These are phyloP conservation scores for Bombus breviceps DNA, from an alignment of 1,140 invertebrate genomes.

Conservation along the genomic window DNA sequence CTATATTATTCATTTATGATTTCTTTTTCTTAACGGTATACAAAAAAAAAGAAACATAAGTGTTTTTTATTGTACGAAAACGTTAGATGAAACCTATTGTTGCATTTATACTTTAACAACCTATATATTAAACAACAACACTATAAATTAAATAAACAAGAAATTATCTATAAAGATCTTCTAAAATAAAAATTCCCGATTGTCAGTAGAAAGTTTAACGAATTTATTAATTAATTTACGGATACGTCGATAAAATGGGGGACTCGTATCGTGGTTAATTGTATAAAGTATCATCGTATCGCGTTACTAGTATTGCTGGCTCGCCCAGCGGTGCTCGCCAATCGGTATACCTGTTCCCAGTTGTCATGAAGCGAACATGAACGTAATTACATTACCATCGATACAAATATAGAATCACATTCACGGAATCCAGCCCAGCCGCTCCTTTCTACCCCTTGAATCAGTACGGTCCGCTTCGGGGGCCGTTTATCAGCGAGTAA, in stretches of 20 bases:
- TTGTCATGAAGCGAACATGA: constrained; percentile 60
- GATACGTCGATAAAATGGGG: constrained; percentile 5
- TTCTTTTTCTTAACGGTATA: no score
- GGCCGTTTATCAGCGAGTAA: constrained; percentile 65
- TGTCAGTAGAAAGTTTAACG: background rate
- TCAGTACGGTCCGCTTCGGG: constrained; percentile 30
- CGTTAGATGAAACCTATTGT: no score
- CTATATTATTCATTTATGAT: no score
- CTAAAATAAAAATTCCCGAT: background rate
- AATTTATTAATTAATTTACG: background rate
- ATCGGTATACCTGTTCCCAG: constrained; percentile 16
- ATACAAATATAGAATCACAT: constrained; percentile 66
- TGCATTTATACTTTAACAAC: no score
- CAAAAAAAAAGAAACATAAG: no score
- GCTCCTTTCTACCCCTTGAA: constrained; percentile 4
- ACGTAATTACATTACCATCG: constrained; percentile 65
- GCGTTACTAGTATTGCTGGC: background rate
- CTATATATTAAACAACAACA: no score
- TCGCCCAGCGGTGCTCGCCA: background rate
- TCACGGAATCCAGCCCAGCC: constrained; percentile 30
- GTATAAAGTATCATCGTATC: constrained; percentile 11
- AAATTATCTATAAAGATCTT: background rate
- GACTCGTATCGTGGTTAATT: background rate
- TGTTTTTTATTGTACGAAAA: no score
- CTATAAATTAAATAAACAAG: background rate